Evolutionary conservation across 2,888 invertebrate genomes (phyloP).

Genomic region (Cataglyphis albicans): DNA sequence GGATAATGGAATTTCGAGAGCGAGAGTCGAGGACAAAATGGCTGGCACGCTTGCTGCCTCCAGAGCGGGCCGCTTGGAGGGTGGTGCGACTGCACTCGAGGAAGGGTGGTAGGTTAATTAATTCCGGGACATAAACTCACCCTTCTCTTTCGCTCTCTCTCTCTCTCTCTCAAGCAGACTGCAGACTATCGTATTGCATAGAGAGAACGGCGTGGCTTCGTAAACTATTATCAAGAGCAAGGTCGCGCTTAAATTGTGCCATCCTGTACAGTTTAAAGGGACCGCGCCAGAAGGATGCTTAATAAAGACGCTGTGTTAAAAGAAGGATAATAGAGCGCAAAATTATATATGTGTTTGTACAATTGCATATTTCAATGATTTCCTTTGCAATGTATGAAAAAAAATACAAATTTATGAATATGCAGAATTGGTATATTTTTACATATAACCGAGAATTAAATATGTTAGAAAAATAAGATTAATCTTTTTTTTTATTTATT

Average conservation of each 20-base stretch:
- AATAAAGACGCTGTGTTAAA: conserved; percentile 52
- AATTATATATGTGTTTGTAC: neutral
- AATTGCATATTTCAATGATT: neutral
- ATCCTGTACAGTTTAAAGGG: conserved; percentile 82
- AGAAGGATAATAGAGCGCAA: neutral
- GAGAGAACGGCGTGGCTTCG: conserved; percentile 76
- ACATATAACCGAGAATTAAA: neutral
- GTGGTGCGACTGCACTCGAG: conserved; percentile 71
- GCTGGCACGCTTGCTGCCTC: conserved; percentile 76
- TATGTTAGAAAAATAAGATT: neutral
- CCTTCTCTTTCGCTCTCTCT: conserved; percentile 55
- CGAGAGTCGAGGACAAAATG: conserved; percentile 82
- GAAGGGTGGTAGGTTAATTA: conserved; percentile 83
- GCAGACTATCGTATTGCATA: conserved; percentile 72
- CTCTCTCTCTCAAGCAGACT: conserved; percentile 61
- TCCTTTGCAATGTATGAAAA: neutral
- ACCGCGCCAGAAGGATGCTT: conserved; percentile 74
- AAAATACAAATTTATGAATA: neutral
- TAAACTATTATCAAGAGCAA: conserved; percentile 85
- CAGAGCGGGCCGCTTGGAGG: conserved; percentile 68
- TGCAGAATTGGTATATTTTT: neutral
- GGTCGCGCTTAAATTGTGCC: conserved; percentile 83
- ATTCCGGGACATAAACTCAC: conserved; percentile 83
- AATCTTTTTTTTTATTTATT: neutral
- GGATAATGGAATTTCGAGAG: conserved; percentile 84